These are phyloP conservation scores for Aphidius ervi DNA, from an alignment of 1,140 invertebrate species.

Conservation along the genomic window DNA sequence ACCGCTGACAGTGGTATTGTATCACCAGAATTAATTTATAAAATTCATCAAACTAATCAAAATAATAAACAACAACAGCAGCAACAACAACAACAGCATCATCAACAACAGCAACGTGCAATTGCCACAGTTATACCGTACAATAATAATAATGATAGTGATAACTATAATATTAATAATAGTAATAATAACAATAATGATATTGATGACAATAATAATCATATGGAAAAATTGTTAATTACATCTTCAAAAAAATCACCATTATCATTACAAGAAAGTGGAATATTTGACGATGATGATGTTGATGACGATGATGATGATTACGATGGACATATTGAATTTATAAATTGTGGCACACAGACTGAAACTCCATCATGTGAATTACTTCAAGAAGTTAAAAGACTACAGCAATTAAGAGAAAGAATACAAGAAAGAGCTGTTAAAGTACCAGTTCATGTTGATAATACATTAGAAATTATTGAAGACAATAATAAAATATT, in stretches of 20 bases:
- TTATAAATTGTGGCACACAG: constrained; percentile 42
- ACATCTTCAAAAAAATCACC: constrained; percentile 36
- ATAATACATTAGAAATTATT: constrained; percentile 19
- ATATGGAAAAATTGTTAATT: constrained; percentile 19
- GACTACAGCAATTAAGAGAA: constrained; percentile 42
- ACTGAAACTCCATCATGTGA: constrained; percentile 45
- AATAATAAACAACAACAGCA: constrained; percentile 35
- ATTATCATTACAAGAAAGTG: constrained; percentile 53
- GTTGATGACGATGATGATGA: constrained; percentile 18
- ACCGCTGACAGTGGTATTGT: constrained; percentile 43
- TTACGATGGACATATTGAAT: constrained; percentile 29
- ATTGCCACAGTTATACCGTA: constrained; percentile 47
- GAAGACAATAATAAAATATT: constrained; percentile 18
- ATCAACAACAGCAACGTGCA: constrained; percentile 32
- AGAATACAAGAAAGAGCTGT: constrained; percentile 43
- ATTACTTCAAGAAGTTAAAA: constrained; percentile 44
- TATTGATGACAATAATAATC: no score
- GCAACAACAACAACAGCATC: background rate
- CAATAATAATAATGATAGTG: constrained; percentile 26
- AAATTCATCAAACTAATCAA: constrained; percentile 38
- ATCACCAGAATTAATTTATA: constrained; percentile 37
- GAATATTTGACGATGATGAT: constrained; percentile 51
- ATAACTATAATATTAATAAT: no score
- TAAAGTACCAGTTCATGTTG: constrained; percentile 31
- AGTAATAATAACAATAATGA: no score